Evolutionary conservation across 30 jellyfish, hydroid and myxozoan species (phyloP), one percentile per base, ranked within the genome.

Genomic region (Hydractinia symbiolongicarpus): DNA sequence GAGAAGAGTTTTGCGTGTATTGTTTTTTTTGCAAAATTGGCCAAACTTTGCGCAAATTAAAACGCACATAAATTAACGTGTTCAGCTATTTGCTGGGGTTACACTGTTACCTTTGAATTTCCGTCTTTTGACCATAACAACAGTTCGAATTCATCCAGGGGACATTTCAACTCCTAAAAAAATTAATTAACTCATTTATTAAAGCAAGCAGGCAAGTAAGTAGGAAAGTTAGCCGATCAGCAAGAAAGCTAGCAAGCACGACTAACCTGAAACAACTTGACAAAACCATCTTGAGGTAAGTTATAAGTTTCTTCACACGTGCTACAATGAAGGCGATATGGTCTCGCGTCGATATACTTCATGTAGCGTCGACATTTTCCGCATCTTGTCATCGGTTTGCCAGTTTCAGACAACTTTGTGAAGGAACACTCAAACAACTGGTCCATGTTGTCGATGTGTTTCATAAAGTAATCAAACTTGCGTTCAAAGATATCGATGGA

Each of bases 111-210:
- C 98, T 91, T 91, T 10, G 90, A 30, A 10, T 86, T 86, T 9
- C 88, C 91, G 51, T 79, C 83, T 19, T 72, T 88, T 20, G 96
- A 84, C 93, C 95, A 91, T 55, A 91, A 75, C 69, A 91, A 77
- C 60, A 91, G 83, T 70, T 91, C 98, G 81, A 91, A 91, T 44
- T 87, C 98, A 83, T 91, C 98, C 11, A 91, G 77, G 16, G 98
- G 98, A 64, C 98, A 91, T 20, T 84, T 76, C 30, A 86, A 81
- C 64, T 91, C 98, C 98, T 91, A 52, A 6, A 72, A 8, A 71
- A 61, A 6, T n/a, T 44, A 13, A 64, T n/a, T 1, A 64, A 64
- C 19, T 64, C 9, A 1, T 16, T 13, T 58, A 51, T 1, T n/a
- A 64, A 7, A 64, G 40, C 0, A 6, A n/a, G 7, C 19, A 64